Conservation (phyloP, 2,797 vertebrate genomes). For the Eulemur rubriventer region DNA sequence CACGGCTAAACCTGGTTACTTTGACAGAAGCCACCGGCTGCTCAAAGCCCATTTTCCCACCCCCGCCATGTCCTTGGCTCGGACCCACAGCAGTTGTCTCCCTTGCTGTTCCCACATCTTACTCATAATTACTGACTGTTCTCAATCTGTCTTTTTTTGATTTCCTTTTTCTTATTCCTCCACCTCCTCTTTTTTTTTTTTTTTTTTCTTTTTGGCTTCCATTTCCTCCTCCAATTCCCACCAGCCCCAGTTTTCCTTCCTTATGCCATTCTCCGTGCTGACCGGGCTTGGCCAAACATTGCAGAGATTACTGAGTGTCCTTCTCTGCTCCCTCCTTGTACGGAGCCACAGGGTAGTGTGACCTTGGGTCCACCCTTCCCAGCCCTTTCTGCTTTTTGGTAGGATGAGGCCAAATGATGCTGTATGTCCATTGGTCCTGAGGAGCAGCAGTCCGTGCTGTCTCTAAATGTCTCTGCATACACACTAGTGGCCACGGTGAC, state of each 20-base stretch:
- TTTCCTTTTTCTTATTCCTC: constrained; percentile 63
- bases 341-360: background rate
- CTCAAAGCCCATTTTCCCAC: background rate
- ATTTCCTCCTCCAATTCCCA: constrained; percentile 5
- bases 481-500: background rate
- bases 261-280: background rate
- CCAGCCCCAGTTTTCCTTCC: background rate
- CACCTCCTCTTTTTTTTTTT: background rate
- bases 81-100: constrained; percentile 55
- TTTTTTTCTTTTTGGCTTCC: background rate
- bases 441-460: background rate
- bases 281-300: background rate
- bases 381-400: background rate
- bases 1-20: background rate
- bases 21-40: background rate
- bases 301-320: background rate
- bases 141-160: constrained; percentile 70
- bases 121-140: constrained; percentile 71
- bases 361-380: background rate
- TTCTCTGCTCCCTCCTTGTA: background rate
- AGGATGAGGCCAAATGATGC: background rate
- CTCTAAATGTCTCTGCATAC: background rate
- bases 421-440: background rate
- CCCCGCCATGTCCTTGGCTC: constrained; percentile 60
- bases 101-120: constrained; percentile 17